Evolutionary conservation across 2,113 vertebrate species (phyloP), one percentile per base, ranked within the genome.

Genomic region (Nothobranchius kuhntae): DNA sequence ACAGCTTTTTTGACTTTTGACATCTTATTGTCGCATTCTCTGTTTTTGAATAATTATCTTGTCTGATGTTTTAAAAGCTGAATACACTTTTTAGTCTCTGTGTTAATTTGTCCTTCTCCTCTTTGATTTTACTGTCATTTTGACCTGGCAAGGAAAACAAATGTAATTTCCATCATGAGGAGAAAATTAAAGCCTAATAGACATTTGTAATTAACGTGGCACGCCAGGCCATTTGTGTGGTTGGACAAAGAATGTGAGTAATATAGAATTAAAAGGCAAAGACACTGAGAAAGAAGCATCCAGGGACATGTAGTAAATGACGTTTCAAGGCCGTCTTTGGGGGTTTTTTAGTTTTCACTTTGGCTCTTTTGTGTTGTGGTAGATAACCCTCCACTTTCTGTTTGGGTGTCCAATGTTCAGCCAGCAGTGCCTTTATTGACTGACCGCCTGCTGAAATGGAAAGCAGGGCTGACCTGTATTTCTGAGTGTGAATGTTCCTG

Each of bases 381-480:
- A 80, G 81, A 87, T 87, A 67, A 75, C 53, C 55, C 63, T 58
- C 12, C 10, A 42, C 57, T 83, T 82, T 81, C 68, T 81, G 69
- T 78, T 73, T 71, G 67, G 70, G 70, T 65, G 79, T 75, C 66
- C 72, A 70, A 50, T 81, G 64, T 61, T 80, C 73, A 81, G 72
- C 73, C 85, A 82, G 85, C 77, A 73, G 72, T 35, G 40, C 70
- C 78, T 79, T 83, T 84, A 83, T 65, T 84, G 13, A 15, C 72
- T 74, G 76, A 74, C 83, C 87, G 73, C 89, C 78, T 42, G 68
- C 84, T 87, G 89, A 76, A 83, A 77, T 74, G 55, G 65, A 87
- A 83, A 87, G 75, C 80, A 77, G 67, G 61, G 77, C 61, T 81
- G 70, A 82, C 84, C 81, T 58, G 77, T 17, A 38, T 46, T 7